Conservation (phyloP, 2,113 vertebrate species). For the Vimba vimba region DNA sequence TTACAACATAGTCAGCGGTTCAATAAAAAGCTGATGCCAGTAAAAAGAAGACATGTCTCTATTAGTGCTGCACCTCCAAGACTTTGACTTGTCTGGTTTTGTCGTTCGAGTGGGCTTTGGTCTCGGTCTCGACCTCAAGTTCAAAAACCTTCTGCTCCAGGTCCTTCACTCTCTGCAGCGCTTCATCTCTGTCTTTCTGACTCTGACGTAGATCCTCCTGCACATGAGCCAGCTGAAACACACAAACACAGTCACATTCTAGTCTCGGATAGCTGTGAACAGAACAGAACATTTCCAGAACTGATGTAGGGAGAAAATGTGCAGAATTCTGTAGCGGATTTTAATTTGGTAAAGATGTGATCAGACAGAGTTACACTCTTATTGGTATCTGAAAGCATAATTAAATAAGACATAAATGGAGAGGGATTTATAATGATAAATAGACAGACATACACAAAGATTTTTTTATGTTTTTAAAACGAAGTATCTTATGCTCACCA, state of each 20-base stretch:
- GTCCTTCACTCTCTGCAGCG: conserved; percentile 76
- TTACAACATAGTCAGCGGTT: not conserved
- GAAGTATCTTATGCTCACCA: not conserved
- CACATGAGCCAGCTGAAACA: conserved; percentile 77
- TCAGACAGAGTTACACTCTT: not conserved
- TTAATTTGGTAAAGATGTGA: not conserved
- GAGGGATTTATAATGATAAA: not conserved
- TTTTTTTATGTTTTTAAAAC: too few species aligned
- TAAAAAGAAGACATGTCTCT: not conserved
- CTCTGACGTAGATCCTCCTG: conserved; percentile 84
- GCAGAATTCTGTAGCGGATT: not conserved
- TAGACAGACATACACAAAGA: too few species aligned
- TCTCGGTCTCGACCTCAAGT: conserved; percentile 85
- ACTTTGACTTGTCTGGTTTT: conserved; percentile 84
- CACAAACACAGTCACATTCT: conserved; percentile 9
- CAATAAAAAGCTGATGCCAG: not conserved
- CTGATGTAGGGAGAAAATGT: not conserved
- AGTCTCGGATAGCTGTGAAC: not conserved
- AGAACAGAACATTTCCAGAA: not conserved
- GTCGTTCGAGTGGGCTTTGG: conserved; percentile 81
- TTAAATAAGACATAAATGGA: not conserved
- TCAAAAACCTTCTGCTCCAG: conserved; percentile 85
- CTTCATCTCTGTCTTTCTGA: conserved; percentile 85
- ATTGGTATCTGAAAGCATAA: not conserved
- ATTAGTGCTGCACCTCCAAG: conserved; percentile 82